Base-by-base conservation (phyloP, 2,888 invertebrate species). In the Leptura quadrifasciata region DNA sequence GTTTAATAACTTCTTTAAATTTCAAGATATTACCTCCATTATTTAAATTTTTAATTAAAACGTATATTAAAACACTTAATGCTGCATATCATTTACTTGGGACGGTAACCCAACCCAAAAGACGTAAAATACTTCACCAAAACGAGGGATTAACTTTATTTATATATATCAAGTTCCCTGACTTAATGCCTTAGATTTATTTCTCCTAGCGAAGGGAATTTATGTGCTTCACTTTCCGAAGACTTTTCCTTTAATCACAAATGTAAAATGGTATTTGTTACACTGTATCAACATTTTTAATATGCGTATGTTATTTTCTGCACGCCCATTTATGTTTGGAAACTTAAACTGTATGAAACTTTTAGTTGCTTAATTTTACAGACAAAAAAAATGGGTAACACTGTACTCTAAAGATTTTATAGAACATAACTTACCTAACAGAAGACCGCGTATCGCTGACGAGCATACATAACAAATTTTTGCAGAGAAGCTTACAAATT, bases 81-180 rank as follows among this genome's bases (percentile, higher is more conserved):
- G 8, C 35, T 9, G 35, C 35, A 39, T 39, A 39, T 39, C 35
- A n/a, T n/a, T n/a, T 47, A 5, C n/a, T 47, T n/a, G n/a, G n/a
- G 15, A n/a, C 6, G 15, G n/a, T 47, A n/a, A n/a, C 47, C 47
- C 47, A n/a, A n/a, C 47, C 47, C 47, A n/a, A 47, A 31, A 47
- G 47, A 6, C 47, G n/a, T 47, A 47, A 47, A 47, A n/a, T 47
- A 47, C 47, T 47, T 47, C 15, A 47, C 47, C 47, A 47, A 39
- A 47, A 47, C 47, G 5, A n/a, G 3, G n/a, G 3, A 47, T 47
- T 47, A 15, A n/a, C n/a, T 47, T 15, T 47, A 47, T 47, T 39
- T 47, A 47, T 47, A 47, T 47, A 47, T n/a, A 47, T 47, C 47
- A 47, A 47, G n/a, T 2, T 47, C 47, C 47, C 47, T n/a, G 47